Percentiles rank a stretch among this genome's conserved stretches.
phyloP scores from a whole-genome alignment of 1,140 invertebrate genomes.

The Globodera ellingtonae region DNA sequence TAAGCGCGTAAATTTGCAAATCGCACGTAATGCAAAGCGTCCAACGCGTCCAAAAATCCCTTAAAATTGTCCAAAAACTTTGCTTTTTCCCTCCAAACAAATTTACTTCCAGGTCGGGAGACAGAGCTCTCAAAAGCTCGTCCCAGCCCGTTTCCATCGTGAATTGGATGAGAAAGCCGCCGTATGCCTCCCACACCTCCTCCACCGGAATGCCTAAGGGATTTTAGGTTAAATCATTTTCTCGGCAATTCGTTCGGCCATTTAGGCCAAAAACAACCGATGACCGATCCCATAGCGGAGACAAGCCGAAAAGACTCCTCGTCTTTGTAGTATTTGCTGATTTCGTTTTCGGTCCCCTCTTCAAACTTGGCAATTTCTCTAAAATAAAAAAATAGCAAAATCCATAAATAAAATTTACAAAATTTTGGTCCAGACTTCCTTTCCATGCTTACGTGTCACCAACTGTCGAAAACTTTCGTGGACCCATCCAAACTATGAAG shows the following conservation, averaged over 20 bases:
- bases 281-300: conserved; percentile 57
- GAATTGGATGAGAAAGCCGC: conserved; percentile 63
- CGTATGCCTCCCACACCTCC: conserved; percentile 65
- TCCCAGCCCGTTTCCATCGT: conserved; percentile 66
- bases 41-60: conserved; percentile 61
- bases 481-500: conserved; percentile 61
- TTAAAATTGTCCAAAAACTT: conserved; percentile 30
- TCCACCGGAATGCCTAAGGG: conserved; percentile 56
- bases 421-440: conserved; percentile 62
- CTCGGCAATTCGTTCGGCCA: conserved; percentile 13
- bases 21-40: conserved; percentile 53
- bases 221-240: conserved; percentile 16
- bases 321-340: conserved; percentile 62
- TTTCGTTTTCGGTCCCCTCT: conserved; percentile 61
- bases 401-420: conserved; percentile 46
- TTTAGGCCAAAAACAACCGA: conserved; percentile 43
- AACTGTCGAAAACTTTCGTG: conserved; percentile 63
- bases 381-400: conserved; percentile 33
- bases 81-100: neutral
- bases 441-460: conserved; percentile 62
- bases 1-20: neutral
- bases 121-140: conserved; percentile 61
- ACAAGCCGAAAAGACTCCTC: conserved; percentile 60
- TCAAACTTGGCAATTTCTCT: conserved; percentile 65
- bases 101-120: conserved; percentile 57